Conservation (phyloP, 2,797 vertebrate species). For the Gymnoscopelus microlampas region DNA sequence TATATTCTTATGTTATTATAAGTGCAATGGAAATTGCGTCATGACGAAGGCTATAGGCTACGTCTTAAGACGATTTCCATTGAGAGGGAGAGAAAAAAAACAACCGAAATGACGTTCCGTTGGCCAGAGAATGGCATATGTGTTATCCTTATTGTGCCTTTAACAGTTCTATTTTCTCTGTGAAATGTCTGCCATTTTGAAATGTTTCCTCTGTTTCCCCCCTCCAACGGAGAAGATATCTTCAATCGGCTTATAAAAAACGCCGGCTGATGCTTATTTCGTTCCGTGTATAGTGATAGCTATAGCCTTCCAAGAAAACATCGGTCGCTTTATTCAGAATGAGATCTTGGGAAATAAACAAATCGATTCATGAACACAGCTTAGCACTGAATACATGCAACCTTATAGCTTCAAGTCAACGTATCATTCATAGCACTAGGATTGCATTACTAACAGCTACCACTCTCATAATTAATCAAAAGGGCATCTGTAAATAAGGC, state of each 20-base stretch:
- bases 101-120: slow-evolving; percentile 20
- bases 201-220: slow-evolving; percentile 29
- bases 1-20: slow-evolving; percentile 20
- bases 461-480: too few species aligned
- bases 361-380: slow-evolving; percentile 64
- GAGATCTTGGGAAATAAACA: slow-evolving; percentile 38
- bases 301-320: too few species aligned
- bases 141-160: slow-evolving; percentile 60
- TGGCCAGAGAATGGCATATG: slow-evolving; percentile 19
- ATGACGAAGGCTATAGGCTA: slow-evolving; percentile 1
- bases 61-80: too few species aligned
- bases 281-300: too few species aligned
- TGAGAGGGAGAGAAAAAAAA: background rate
- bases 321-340: background rate
- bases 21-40: slow-evolving; percentile 36
- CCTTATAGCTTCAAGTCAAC: slow-evolving; percentile 59
- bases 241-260: background rate
- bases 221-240: slow-evolving; percentile 15
- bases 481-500: background rate
- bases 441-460: slow-evolving; percentile 51
- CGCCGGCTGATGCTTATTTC: too few species aligned
- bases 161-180: slow-evolving; percentile 49
- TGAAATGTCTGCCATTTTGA: slow-evolving; percentile 80
- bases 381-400: slow-evolving; percentile 63
- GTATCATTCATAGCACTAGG: slow-evolving; percentile 13